Evolutionary conservation across 2,797 vertebrate genomes (phyloP), one percentile per base, ranked within the genome.

Genomic region (Neosilurus mollespiculum): DNA sequence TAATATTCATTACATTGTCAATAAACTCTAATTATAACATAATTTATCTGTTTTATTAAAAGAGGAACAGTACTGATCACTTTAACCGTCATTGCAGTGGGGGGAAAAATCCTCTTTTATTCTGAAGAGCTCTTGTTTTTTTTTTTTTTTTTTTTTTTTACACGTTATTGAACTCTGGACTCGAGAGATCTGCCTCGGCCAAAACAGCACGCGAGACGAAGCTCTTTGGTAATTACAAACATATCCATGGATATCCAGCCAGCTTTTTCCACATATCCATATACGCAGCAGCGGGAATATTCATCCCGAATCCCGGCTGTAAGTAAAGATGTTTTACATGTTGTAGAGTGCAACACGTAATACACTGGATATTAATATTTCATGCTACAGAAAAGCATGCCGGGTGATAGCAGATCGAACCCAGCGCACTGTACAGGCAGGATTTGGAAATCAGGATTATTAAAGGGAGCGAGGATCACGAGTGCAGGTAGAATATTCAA

Each of bases 281-380:
- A 71, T 69, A 78, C 22, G 51, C 62, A 26, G 26, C 56, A n/a
- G 54, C 64, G 26, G n/a, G 75, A 87, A 79, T 81, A 78, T 87
- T 85, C 81, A 53, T 80, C 83, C 26, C 83, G 75, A 82, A 88
- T 70, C 88, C 86, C 8, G 69, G 76, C 58, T 59, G 70, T 78
- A 83, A 66, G 83, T 54, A 78, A 83, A 79, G 73, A 78, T 71
- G 85, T 86, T 87, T 84, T 88, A 89, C 81, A 87, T 85, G 82
- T 77, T 85, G 85, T 87, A 83, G 86, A 84, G 80, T 56, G 81
- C 65, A 69, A 87, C 84, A 83, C 82, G 78, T 87, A 87, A 90
- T 86, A 83, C 86, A 81, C 85, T 87, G 79, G 81, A 87, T 86
- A 90, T 88, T 67, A 83, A 88, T 88, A 86, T 87, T 88, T 87